Conservation (phyloP, 2,888 invertebrate genomes). For the Pilophorus perplexus region DNA sequence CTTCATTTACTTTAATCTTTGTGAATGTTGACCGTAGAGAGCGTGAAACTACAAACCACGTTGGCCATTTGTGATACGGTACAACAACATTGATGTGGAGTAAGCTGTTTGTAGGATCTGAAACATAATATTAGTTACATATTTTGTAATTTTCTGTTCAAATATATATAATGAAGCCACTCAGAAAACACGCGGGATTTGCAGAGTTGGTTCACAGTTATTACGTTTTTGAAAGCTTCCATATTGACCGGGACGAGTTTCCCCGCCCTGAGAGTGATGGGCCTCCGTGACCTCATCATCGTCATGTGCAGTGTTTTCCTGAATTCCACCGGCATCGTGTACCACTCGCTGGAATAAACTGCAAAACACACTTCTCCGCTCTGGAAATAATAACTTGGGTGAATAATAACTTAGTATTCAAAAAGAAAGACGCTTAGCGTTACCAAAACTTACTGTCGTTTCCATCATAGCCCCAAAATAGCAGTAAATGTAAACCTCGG, state of each 20-base stretch:
- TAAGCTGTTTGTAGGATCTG: constrained; percentile 31
- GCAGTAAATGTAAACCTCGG: constrained; percentile 20
- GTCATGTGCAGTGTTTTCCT: constrained; percentile 19
- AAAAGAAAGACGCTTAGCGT: no score
- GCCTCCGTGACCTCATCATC: constrained; percentile 24
- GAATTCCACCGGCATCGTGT: background rate
- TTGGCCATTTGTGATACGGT: no score
- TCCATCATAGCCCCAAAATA: constrained; percentile 7
- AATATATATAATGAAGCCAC: no score
- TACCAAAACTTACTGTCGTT: constrained; percentile 12
- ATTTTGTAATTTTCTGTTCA: background rate
- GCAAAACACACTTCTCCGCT: constrained; percentile 18
- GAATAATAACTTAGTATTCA: no score
- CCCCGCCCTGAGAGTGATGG: constrained; percentile 20
- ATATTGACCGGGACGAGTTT: constrained; percentile 18
- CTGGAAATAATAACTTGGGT: no score
- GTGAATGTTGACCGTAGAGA: no score
- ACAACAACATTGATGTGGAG: constrained; percentile 14
- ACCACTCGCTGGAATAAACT: constrained; percentile 36
- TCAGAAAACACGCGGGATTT: no score
- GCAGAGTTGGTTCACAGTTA: no score
- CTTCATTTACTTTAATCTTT: no score
- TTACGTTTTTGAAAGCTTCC: constrained; percentile 18
- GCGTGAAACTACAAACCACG: no score
- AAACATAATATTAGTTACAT: background rate